Evolutionary conservation across 1,140 invertebrate genomes (phyloP).

Genomic region (Leucophenga varia): DNA sequence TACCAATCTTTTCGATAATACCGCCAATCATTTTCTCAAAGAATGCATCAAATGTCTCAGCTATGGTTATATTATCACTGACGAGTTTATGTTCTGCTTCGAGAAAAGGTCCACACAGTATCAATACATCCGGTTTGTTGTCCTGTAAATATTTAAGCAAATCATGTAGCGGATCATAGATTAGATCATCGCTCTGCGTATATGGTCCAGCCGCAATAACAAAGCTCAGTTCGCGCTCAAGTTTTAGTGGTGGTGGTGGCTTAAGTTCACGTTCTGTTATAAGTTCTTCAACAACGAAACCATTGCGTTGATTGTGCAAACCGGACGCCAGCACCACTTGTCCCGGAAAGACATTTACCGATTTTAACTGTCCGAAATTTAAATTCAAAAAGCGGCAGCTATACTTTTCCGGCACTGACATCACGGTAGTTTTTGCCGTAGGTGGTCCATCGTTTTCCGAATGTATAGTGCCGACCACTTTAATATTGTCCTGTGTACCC

Average conservation of each 20-base stretch:
- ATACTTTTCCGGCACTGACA: conserved; percentile 67
- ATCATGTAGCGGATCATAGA: conserved; percentile 80
- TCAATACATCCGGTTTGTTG: conserved; percentile 75
- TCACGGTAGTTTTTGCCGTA: conserved; percentile 66
- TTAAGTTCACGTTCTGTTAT: conserved; percentile 57
- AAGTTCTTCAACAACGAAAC: conserved; percentile 67
- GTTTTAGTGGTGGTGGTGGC: conserved; percentile 29
- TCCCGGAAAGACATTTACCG: conserved; percentile 81
- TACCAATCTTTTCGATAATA: conserved; percentile 61
- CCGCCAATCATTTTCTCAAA: conserved; percentile 71
- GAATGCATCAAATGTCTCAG: conserved; percentile 68
- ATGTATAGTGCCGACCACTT: conserved; percentile 69
- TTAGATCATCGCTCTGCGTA: conserved; percentile 71
- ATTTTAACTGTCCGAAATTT: conserved; percentile 65
- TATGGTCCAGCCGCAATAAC: conserved; percentile 82
- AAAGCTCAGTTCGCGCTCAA: conserved; percentile 65
- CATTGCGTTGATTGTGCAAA: conserved; percentile 68
- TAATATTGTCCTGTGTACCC: conserved; percentile 22
- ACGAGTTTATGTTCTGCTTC: conserved; percentile 69
- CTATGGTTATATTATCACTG: conserved; percentile 59
- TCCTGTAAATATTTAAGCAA: conserved; percentile 69
- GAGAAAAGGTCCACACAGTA: conserved; percentile 82
- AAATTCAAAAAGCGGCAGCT: conserved; percentile 57
- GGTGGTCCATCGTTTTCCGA: conserved; percentile 72
- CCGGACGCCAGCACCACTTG: conserved; percentile 78